phyloP scores from a whole-genome alignment of 2,888 invertebrate species.

The Agriotes lineatus region DNA sequence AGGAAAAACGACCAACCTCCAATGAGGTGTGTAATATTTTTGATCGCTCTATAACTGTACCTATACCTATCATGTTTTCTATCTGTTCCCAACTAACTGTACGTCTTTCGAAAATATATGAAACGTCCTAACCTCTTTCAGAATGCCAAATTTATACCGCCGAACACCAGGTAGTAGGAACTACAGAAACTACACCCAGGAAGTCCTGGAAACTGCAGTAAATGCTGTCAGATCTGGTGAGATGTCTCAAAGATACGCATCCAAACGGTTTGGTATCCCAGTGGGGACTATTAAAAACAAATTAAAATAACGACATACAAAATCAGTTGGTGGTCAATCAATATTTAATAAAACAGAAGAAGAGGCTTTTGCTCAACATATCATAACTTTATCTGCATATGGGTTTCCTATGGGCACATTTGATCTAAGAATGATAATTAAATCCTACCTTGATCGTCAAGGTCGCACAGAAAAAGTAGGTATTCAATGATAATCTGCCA shows the following conservation, averaged over 20 bases:
- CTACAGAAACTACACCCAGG: background rate
- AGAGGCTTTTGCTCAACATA: background rate
- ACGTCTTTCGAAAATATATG: too few species aligned
- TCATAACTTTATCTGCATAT: background rate
- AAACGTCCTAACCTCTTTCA: too few species aligned
- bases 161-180: constrained; percentile 1
- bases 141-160: constrained; percentile 6
- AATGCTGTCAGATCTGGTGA: background rate
- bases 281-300: background rate
- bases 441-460: background rate
- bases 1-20: too few species aligned
- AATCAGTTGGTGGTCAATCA: background rate
- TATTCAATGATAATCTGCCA: constrained; percentile 33
- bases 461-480: constrained; percentile 5
- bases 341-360: background rate
- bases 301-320: background rate
- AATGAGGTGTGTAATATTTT: too few species aligned
- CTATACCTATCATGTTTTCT: too few species aligned
- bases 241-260: background rate
- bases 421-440: constrained; percentile 7
- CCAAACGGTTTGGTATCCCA: background rate
- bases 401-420: background rate
- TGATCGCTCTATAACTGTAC: too few species aligned
- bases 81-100: too few species aligned
- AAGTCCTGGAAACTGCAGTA: background rate